Evolutionary conservation across 2,888 invertebrate genomes (phyloP).

Genomic region (Ceraclea dissimilis): DNA sequence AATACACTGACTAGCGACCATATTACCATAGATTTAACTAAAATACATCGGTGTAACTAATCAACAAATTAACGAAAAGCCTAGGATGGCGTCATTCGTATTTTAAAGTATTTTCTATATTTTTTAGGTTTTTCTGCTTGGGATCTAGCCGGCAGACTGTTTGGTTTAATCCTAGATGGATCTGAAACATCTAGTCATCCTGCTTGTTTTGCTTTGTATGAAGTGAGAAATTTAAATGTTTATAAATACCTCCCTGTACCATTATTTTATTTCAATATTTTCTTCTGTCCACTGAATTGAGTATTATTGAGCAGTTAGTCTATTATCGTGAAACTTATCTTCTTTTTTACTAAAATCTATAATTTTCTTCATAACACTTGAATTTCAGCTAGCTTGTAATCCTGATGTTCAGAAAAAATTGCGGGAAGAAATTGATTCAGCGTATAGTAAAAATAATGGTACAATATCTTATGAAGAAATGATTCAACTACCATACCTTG

Average conservation of each 20-base stretch:
- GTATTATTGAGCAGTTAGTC: no score
- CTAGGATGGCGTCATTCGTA: no score
- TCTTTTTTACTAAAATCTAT: no score
- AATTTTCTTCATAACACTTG: neutral
- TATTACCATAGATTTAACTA: no score
- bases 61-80: no score
- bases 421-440: slow-evolving; percentile 3
- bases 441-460: neutral
- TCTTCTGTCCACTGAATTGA: no score
- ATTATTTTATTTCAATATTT: no score
- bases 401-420: slow-evolving; percentile 4
- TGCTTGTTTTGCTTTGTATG: slow-evolving; percentile 3
- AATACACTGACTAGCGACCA: no score
- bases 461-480: slow-evolving; percentile 5
- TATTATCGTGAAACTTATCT: no score
- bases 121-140: neutral
- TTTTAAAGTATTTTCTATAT: no score
- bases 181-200: slow-evolving; percentile 11
- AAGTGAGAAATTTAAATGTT: neutral
- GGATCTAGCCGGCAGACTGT: slow-evolving; percentile 10
- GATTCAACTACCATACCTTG: slow-evolving; percentile 4
- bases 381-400: slow-evolving; percentile 10
- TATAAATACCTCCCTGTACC: neutral
- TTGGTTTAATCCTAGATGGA: slow-evolving; percentile 11
- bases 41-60: no score